phyloP scores from a whole-genome alignment of 1,140 invertebrate species.

The Octopus bimaculoides region DNA sequence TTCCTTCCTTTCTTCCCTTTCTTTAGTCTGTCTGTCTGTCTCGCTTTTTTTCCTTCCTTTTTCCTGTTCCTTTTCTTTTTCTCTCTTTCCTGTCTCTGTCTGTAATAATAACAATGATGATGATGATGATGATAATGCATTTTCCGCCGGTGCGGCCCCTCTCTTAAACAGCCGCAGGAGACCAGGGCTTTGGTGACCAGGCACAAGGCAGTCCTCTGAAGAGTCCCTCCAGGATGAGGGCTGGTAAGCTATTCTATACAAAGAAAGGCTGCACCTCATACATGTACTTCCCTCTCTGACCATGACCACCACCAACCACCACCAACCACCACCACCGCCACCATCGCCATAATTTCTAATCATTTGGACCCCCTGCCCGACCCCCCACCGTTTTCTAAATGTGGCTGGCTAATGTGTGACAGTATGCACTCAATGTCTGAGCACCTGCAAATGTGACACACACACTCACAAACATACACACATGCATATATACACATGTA shows the following conservation, averaged over 20 bases:
- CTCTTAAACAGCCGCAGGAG: background rate
- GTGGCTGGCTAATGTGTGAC: too few species aligned
- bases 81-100: background rate
- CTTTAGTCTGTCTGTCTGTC: background rate
- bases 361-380: too few species aligned
- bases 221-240: background rate
- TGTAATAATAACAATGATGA: background rate
- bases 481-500: background rate
- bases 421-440: too few species aligned
- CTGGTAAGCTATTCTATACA: background rate
- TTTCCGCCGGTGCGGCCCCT: background rate
- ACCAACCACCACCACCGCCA: too few species aligned
- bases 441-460: too few species aligned
- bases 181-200: background rate
- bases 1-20: background rate
- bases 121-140: background rate
- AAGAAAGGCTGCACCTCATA: background rate
- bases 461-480: background rate
- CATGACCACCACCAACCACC: too few species aligned
- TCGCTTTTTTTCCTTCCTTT: background rate
- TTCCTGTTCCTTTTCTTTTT: background rate
- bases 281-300: background rate
- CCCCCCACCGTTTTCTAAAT: too few species aligned
- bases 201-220: background rate
- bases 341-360: too few species aligned